Conservation (phyloP, 2,113 vertebrate genomes). For the Neopipo cinnamomea region DNA sequence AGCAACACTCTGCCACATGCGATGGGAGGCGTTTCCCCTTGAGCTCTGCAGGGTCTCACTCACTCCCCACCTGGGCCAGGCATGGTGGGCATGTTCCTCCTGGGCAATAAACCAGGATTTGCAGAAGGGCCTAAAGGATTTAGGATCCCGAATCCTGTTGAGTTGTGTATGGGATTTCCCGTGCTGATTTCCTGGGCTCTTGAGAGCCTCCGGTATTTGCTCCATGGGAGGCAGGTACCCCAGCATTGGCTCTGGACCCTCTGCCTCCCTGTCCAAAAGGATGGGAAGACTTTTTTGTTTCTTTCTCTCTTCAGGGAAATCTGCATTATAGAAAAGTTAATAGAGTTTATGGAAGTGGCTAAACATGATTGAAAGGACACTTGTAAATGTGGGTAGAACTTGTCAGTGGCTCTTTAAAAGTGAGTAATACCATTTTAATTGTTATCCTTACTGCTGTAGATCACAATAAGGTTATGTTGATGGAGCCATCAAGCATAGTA, state of each 20-base stretch:
- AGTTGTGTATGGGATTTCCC: not conserved
- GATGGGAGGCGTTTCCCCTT: rapidly evolving
- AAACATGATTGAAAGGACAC: not conserved
- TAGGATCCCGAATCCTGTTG: not conserved
- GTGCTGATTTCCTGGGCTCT: not conserved
- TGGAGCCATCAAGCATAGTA: slow-evolving; percentile 37
- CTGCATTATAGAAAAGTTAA: not conserved
- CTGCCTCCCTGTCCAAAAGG: not conserved
- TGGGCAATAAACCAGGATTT: not conserved
- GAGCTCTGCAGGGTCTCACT: rapidly evolving
- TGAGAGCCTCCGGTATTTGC: rapidly evolving
- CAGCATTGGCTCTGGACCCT: not conserved
- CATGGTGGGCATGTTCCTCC: rapidly evolving
- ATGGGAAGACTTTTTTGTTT: not conserved
- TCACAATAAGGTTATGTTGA: slow-evolving; percentile 39
- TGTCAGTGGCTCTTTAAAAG: slow-evolving; percentile 19
- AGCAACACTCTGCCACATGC: not conserved
- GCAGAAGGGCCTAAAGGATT: not conserved
- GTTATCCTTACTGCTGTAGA: slow-evolving; percentile 18
- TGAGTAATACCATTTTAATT: slow-evolving; percentile 41
- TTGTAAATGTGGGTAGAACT: not conserved
- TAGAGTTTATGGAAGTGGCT: not conserved
- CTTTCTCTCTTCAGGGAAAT: not conserved
- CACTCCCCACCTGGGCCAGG: not conserved
- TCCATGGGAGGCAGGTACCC: not conserved